phyloP scores from a whole-genome alignment of 2,113 vertebrate species.

The Bolborhynchus lineola region DNA sequence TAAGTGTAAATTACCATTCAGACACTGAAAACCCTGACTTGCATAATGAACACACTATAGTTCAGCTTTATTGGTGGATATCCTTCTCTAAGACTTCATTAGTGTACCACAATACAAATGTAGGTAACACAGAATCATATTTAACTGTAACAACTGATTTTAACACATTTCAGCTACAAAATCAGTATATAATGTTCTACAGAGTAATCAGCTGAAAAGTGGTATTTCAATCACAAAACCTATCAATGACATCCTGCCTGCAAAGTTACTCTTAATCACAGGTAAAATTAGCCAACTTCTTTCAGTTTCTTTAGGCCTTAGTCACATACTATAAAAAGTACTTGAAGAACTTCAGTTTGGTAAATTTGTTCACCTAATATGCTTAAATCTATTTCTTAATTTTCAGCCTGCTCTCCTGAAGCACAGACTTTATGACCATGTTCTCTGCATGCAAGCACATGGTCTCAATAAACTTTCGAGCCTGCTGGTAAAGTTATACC shows the following conservation, averaged over 20 bases:
- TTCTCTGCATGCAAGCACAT: constrained; percentile 14
- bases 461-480: constrained; percentile 3
- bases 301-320: background rate
- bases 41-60: background rate
- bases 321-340: background rate
- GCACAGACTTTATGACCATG: background rate
- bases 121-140: background rate
- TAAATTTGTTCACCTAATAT: background rate
- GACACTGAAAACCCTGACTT: background rate
- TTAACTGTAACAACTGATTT: background rate
- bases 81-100: background rate
- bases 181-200: background rate
- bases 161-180: background rate
- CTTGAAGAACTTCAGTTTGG: background rate
- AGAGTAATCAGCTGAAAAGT: background rate
- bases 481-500: background rate
- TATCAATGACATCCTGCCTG: background rate
- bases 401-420: background rate
- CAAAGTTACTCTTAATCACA: background rate
- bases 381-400: background rate
- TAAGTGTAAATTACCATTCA: background rate
- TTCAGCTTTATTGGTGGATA: background rate
- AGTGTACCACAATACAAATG: background rate
- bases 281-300: background rate
- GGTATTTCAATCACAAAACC: background rate